phyloP scores from a whole-genome alignment of 2,888 invertebrate species.

The Helicoverpa assulta region DNA sequence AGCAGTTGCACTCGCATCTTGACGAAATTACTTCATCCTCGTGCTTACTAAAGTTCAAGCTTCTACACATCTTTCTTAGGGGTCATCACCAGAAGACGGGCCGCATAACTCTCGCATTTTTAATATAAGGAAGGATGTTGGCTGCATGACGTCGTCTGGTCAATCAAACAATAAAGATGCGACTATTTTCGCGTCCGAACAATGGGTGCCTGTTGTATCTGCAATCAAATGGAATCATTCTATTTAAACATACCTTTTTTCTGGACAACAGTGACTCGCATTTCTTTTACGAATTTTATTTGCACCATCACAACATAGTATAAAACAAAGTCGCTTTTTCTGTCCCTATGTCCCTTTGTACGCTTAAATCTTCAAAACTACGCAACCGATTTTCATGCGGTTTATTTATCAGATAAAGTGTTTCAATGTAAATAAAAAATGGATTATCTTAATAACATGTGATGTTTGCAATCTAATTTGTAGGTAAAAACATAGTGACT shows the following conservation, averaged over 20 bases:
- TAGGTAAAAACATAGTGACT: neutral
- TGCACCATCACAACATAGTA: too few species aligned
- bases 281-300: conserved; percentile 5
- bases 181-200: conserved; percentile 27
- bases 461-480: neutral
- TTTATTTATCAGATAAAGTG: too few species aligned
- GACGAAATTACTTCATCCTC: too few species aligned
- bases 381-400: too few species aligned
- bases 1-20: too few species aligned
- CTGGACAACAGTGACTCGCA: conserved; percentile 17
- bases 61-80: neutral
- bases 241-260: conserved; percentile 16
- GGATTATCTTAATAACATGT: conserved; percentile 1
- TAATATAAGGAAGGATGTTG: neutral
- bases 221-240: conserved; percentile 41
- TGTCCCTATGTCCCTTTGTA: too few species aligned
- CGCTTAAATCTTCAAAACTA: too few species aligned
- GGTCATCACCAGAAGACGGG: neutral
- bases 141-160: neutral
- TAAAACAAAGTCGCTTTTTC: too few species aligned
- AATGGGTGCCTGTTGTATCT: conserved; percentile 9
- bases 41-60: too few species aligned
- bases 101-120: neutral
- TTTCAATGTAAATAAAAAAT: conserved; percentile 19
- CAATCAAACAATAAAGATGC: conserved; percentile 14